These are phyloP conservation scores for Excalfactoria chinensis DNA, from an alignment of 2,113 vertebrate genomes.

Conservation along the genomic window DNA sequence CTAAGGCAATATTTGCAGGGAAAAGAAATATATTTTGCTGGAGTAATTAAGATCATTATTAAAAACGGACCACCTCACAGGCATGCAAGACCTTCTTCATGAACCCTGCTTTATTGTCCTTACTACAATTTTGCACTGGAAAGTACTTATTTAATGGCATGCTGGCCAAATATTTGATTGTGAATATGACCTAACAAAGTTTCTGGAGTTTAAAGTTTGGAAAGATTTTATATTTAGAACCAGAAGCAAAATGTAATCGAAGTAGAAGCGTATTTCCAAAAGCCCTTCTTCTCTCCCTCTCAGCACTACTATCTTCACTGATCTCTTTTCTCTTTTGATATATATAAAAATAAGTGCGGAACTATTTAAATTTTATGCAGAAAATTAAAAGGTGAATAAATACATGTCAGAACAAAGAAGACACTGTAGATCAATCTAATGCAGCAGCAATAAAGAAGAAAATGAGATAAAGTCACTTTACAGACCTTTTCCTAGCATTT, in stretches of 20 bases:
- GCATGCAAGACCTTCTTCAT: neutral
- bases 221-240: neutral
- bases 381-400: constrained; percentile 41
- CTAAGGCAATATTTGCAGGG: constrained; percentile 1
- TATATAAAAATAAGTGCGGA: neutral
- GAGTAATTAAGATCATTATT: constrained; percentile 21
- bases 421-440: neutral
- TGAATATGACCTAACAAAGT: neutral
- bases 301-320: neutral
- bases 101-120: neutral
- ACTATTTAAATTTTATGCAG: constrained; percentile 11
- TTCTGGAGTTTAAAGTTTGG: neutral
- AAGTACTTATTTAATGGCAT: neutral
- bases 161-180: neutral
- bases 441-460: neutral
- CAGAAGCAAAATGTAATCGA: neutral
- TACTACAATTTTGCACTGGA: neutral
- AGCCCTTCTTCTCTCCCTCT: neutral
- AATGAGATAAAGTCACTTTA: constrained; percentile 17
- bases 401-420: neutral
- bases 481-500: neutral
- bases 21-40: constrained; percentile 16
- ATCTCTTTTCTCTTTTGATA: constrained; percentile 7
- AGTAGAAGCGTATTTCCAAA: constrained; percentile 8
- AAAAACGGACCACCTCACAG: neutral